Evolutionary conservation across 1,140 invertebrate genomes (phyloP), one percentile per base, ranked within the genome.

Genomic region (Penaeus vannamei): DNA sequence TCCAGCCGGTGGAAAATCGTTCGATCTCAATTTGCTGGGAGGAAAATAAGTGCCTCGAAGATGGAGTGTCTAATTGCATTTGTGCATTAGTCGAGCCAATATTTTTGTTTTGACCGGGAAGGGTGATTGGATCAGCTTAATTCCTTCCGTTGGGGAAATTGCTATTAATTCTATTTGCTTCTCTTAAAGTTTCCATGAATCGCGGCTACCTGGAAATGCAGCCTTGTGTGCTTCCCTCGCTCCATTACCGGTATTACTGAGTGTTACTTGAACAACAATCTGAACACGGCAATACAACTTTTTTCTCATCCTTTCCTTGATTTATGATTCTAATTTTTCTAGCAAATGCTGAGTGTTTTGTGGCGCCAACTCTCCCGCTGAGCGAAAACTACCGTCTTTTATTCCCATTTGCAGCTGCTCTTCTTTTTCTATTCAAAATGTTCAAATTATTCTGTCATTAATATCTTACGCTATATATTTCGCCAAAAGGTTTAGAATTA

Each of bases 241-340:
- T 53, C 53, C 53, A 53, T 53, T 53, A 53, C 53, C 53, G 14
- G 53, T 53, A 53, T 53, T 53, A 53, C 53, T 53, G 17, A 53
- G 53, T 53, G 53, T 53, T 53, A 53, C 53, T 53, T 53, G 53
- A 12, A 53, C 53, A 53, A 53, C 53, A 53, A 53, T 53, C 53
- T 53, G 53, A 53, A 53, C 53, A 53, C 53, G 53, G 53, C 53
- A 53, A 53, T 79, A 46, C n/a, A 36, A 36, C 12, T 42, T 36
- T 79, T 79, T 79, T 29, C 32, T 46, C 66, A 29, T 36, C 76
- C 76, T 22, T 26, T n/a, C n/a, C 76, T 36, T 22, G 76, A 79
- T 79, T 79, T 79, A 79, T 79, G 76, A 79, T 22, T 22, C 23
- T 46, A 79, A 79, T 79, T 79, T 79, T 79, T 79, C 76, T 79